Base-by-base conservation (phyloP, 2,888 invertebrate species). In the Megalurothrips usitatus region DNA sequence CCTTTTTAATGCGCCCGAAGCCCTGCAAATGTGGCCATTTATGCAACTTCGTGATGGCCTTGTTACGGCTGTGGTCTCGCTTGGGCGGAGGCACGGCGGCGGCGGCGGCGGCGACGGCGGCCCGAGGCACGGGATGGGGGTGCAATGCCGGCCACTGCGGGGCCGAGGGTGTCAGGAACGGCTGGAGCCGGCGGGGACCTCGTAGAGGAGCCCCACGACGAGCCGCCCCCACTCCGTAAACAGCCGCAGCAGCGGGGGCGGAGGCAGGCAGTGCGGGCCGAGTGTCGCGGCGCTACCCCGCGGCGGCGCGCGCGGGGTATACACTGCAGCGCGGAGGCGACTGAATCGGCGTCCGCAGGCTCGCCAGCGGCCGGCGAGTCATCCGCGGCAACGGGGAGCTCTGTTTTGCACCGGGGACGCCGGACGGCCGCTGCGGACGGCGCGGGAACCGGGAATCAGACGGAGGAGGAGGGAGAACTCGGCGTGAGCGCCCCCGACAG, bases 21-120 rank as follows among this genome's bases (percentile, higher is more conserved):
- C 68, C 68, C 68, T 75, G 68, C 68, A 26, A 75, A 75, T 75
- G 68, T 26, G 26, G 23, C 68, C 68, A 75, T 75, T 75, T 75
- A 75, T 75, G 68, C 68, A 75, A 75, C 68, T 75, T 75, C 68
- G 23, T 75, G 68, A 75, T 75, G 68, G 68, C 68, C 68, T 75
- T 75, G 68, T 75, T 75, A 75, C 23, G 68, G 34, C 34, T 4
- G 34, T 6, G 34, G 68, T 26, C 68, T 23, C 12, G 68, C 68
- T 43, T 43, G 34, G 34, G 58, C 58, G 58, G 58, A 6, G 58
- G 19, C 58, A 6, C 19, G 17, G 58, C 19, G 58, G 19, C 14
- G 52, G 58, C 58, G n/a, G 14, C 19, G 58, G 58, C 58, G 14
- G 58, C 14, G 11, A 17, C 14, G 2, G 52, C 19, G 6, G 58